Base-by-base conservation (phyloP, 2,797 vertebrate species). In the Enteromius viviparus region DNA sequence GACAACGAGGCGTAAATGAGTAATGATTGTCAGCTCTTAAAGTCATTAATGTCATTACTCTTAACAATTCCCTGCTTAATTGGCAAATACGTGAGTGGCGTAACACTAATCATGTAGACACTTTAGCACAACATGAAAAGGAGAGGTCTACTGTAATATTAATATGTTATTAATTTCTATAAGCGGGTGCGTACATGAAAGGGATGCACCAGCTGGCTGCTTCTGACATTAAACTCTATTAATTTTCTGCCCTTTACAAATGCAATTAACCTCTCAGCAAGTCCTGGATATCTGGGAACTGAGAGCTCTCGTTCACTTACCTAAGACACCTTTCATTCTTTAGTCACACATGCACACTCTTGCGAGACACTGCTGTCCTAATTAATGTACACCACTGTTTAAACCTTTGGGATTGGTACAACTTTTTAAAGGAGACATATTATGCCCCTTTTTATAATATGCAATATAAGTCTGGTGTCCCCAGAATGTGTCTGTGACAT, bases 171-270 rank as follows among this genome's bases (percentile, higher is more conserved):
- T 87, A 86, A 89, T 87, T 86, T 84, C 83, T 83, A 89, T 87
- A 86, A 83, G 82, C 84, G 72, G 83, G 77, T 76, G 82, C 74
- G 80, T 64, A 88, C 83, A 87, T 86, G 84, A 88, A 85, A 86
- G 85, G 81, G 58, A 82, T 91, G 88, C 90, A 88, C 89, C 92
- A 91, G 91, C 92, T 92, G 91, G 89, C 90, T 84, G 83, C 84
- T 88, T 88, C 82, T 89, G 93, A 94, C 93, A 94, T 95, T 93
- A 94, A 93, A 90, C 91, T 87, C 90, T 90, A 94, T 94, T 94
- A 93, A 95, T 95, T 93, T 91, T 89, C 87, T 94, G 94, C 92
- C 93, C 92, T 95, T 95, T 94, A 92, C 92, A 90, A 86, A 90
- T 81, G 90, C 90, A 94, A 94, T 95, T 94, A 95, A 89, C 92